Evolutionary conservation across 2,797 vertebrate species (phyloP), one percentile per base, ranked within the genome.

Genomic region (Octomys mimax): DNA sequence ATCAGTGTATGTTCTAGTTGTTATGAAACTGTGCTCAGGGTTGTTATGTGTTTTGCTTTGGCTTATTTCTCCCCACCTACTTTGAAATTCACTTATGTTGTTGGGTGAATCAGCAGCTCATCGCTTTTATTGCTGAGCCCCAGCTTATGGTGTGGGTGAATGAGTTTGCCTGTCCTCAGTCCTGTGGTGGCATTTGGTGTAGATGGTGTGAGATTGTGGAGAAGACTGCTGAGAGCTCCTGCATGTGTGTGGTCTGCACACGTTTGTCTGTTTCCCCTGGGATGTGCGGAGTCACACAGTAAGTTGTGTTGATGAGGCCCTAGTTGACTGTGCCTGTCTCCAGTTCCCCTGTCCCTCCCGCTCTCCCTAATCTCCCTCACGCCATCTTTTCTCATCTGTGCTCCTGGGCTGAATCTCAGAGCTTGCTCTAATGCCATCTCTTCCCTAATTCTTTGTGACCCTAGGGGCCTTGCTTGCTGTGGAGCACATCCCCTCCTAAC

Each of bases 121-220:
- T 54, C 52, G 12, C 52, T 54, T 14, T 42, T 16, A 22, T 22
- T 46, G 31, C 42, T 7, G 33, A 33, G 64, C 6, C 22, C 2
- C n/a, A 4, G 14, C 22, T 26, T 39, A 21, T 5, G 36, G 5
- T 42, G 3, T 1, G 18, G 83, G 0, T 13, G 42, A 0, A 14
- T 59, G 42, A 0, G 19, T 59, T 36, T 39, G 6, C 52, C 54
- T 59, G 16, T 14, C 9, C 21, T 0, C 33, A 19, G n/a, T 9
- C 16, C 54, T 64, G 7, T 3, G 24, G 28, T 26, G 5, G 75
- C 16, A 3, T 31, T 77, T 10, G 18, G 33, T 46, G 42, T 22
- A 57, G 31, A n/a, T 31, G 22, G 24, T 61, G 68, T 31, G 39
- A 46, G 19, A 33, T 59, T 33, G 19, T 31, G 33, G 62, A 68